Base-by-base conservation (phyloP, 2,797 vertebrate species). In the Liparis tanakae region DNA sequence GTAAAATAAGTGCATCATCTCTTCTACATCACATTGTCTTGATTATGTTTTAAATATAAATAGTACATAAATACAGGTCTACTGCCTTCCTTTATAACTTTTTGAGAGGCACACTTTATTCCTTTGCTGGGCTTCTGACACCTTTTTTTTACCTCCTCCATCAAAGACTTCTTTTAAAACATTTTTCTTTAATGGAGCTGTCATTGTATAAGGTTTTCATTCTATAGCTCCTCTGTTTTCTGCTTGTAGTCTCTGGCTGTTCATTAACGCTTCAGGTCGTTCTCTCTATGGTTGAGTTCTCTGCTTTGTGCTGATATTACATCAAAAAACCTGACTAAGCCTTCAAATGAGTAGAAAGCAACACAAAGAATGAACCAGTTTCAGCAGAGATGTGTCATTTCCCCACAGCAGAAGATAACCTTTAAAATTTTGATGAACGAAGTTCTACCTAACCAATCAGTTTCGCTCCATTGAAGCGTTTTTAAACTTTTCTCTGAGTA, bases 321-420 rank as follows among this genome's bases (percentile, higher is more conserved):
- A 62, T 58, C 20, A 61, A 44, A 37, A 53, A 67, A 51, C 15
- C 4, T 1, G 34, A 50, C 33, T 3, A 6, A 25, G 36, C 10
- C 20, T 67, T 0, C 14, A 58, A 57, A 53, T 63, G 22, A 58
- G 59, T 20, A 54, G 17, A 67, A n/a, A 55, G 53, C 22, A 63
- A 22, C 57, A 77, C 55, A 77, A 66, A 53, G 20, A 61, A 44
- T 73, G 20, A 68, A 64, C 15, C 44, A 36, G 64, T 60, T 64
- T 54, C 25, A 1, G 4, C n/a, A 12, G 36, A 18, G 22, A 68
- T 67, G 43, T 25, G 10, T 79, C 3, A 51, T 56, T 17, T 58
- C 22, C 50, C 6, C 36, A 61, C 50, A 34, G 41, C 10, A 22
- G 33, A 14, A 43, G n/a, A 39, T 22, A 54, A 2, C 3, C 57